Conservation (phyloP, 92 coral and sea anemone genomes). For the Porites lobata region DNA sequence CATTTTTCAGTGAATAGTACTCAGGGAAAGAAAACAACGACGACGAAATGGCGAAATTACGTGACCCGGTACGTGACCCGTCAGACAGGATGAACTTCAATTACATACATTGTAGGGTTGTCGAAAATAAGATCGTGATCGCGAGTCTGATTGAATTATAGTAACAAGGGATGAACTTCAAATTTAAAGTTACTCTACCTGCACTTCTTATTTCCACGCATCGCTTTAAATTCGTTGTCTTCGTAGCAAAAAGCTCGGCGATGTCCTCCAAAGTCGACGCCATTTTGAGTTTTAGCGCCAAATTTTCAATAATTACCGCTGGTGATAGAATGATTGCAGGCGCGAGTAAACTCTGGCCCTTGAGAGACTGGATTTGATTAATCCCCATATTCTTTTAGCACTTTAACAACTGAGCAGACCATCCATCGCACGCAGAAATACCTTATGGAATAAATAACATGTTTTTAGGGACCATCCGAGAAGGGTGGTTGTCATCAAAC, state of each 20-base stretch:
- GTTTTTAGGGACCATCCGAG: no score
- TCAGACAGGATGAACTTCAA: not conserved
- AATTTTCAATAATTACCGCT: slow-evolving; percentile 7
- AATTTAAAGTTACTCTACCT: slow-evolving; percentile 52
- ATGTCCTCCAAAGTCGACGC: slow-evolving; percentile 68
- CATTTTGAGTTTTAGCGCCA: slow-evolving; percentile 71
- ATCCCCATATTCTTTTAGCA: not conserved
- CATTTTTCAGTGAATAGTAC: no score
- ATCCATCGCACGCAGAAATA: no score
- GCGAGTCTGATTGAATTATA: not conserved
- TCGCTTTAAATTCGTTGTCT: slow-evolving; percentile 79
- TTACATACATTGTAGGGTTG: not conserved
- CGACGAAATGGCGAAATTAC: no score
- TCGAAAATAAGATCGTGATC: no score
- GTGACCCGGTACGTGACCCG: no score
- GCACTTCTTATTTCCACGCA: slow-evolving; percentile 89
- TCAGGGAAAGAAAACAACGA: no score
- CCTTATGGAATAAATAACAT: no score
- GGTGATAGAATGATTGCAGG: not conserved
- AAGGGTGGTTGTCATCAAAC: no score
- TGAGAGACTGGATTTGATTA: not conserved
- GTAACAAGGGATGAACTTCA: not conserved
- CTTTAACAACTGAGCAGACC: not conserved
- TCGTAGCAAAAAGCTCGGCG: slow-evolving; percentile 69
- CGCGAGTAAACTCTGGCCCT: not conserved